Evolutionary conservation across 2,113 vertebrate species (phyloP).

Genomic region (Saguinus imperator): DNA sequence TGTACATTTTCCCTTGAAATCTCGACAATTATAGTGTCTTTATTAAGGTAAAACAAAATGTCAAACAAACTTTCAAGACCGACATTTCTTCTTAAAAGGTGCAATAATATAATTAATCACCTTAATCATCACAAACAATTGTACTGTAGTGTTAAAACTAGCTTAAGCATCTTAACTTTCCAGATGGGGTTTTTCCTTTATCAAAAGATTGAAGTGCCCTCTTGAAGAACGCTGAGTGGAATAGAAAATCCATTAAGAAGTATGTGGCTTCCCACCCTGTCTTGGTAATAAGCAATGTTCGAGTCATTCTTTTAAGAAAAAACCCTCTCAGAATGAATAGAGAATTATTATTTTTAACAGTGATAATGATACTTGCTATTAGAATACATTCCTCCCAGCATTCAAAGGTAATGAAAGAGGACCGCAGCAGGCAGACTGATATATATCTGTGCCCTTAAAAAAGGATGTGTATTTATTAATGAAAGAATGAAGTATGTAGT

Average conservation of each 20-base stretch:
- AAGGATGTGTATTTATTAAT: neutral
- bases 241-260: slow-evolving; percentile 2
- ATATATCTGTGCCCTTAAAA: slow-evolving; percentile 4
- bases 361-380: neutral
- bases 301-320: slow-evolving; percentile 37
- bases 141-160: neutral
- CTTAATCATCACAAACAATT: neutral
- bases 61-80: neutral
- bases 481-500: neutral
- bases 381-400: neutral
- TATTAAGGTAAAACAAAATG: neutral
- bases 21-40: neutral
- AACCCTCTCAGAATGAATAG: neutral
- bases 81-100: neutral
- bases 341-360: neutral
- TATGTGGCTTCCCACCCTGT: neutral
- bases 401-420: neutral
- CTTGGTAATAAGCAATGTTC: neutral
- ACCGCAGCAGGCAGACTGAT: neutral
- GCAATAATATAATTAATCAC: neutral
- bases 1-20: neutral
- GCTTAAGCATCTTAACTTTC: neutral
- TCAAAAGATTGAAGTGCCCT: neutral
- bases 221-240: neutral
- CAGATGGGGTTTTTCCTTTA: neutral